phyloP scores from a whole-genome alignment of 2,888 invertebrate species.

The Polyploca ridens region DNA sequence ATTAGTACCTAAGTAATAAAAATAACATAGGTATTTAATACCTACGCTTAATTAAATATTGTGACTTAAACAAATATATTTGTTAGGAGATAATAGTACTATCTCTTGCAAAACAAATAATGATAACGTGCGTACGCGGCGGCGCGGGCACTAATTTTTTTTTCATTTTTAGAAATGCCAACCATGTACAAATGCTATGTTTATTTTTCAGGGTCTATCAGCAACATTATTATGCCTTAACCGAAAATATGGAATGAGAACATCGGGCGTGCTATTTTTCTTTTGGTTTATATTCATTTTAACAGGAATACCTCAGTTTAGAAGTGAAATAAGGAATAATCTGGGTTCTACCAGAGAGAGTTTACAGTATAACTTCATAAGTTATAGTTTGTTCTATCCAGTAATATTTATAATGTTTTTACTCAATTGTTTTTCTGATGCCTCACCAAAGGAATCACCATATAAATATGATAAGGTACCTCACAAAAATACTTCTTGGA shows the following conservation, averaged over 20 bases:
- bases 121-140: background rate
- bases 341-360: constrained; percentile 71
- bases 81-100: background rate
- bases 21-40: background rate
- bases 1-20: background rate
- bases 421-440: constrained; percentile 91
- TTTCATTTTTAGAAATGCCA: too few relatives aligned
- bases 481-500: constrained; percentile 18
- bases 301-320: constrained; percentile 89
- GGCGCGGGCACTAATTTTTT: too few relatives aligned
- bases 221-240: constrained; percentile 90
- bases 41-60: background rate
- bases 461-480: constrained; percentile 87
- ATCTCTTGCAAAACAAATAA: background rate
- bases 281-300: constrained; percentile 93
- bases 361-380: constrained; percentile 86
- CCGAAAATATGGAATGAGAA: constrained; percentile 91
- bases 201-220: constrained; percentile 86
- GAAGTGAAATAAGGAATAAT: constrained; percentile 82
- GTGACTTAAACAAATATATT: background rate
- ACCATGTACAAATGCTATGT: background rate
- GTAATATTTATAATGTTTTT: constrained; percentile 87
- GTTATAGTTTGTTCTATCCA: constrained; percentile 91
- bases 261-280: constrained; percentile 94
- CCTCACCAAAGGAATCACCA: constrained; percentile 87